Percentiles rank a stretch among this genome's conserved stretches.
Evolutionary conservation across 30 jellyfish, hydroid and myxozoan species (phyloP).

Genomic region (Nemopilema nomurai): DNA sequence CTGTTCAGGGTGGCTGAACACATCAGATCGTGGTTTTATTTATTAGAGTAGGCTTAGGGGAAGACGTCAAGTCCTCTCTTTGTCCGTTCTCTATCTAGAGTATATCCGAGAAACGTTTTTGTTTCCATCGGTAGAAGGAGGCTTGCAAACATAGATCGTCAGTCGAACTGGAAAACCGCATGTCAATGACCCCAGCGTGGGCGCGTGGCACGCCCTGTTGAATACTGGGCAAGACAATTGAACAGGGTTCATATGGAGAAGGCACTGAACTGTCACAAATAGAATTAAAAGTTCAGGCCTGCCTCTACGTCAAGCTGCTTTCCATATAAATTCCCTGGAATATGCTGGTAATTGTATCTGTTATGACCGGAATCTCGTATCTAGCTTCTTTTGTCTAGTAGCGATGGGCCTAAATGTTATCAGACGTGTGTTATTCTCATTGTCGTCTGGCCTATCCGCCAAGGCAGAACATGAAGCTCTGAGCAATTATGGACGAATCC

Average conservation of each 20-base stretch:
- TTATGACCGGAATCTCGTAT: slow-evolving; percentile 12
- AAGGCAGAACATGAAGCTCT: neutral
- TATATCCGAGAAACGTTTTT: no score
- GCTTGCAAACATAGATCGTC: no score
- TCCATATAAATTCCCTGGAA: neutral
- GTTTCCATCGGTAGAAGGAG: no score
- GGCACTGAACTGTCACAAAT: neutral
- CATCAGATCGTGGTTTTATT: no score
- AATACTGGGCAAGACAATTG: neutral
- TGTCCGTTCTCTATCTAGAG: no score
- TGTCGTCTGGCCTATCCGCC: neutral
- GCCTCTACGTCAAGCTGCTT: neutral
- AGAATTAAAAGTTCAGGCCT: neutral
- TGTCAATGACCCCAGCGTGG: neutral
- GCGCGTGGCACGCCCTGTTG: neutral
- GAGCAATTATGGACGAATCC: neutral
- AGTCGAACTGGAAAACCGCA: no score
- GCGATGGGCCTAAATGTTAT: slow-evolving; percentile 3
- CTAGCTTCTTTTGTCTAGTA: neutral
- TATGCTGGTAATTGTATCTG: neutral
- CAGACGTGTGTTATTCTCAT: neutral
- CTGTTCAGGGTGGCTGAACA: no score
- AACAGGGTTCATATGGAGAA: neutral
- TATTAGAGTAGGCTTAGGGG: no score
- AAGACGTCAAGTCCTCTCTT: no score